Percentiles rank a stretch among this genome's conserved stretches.
Evolutionary conservation across 30 jellyfish, hydroid and myxozoan species (phyloP).

Genomic region (Cassiopea xamachana): DNA sequence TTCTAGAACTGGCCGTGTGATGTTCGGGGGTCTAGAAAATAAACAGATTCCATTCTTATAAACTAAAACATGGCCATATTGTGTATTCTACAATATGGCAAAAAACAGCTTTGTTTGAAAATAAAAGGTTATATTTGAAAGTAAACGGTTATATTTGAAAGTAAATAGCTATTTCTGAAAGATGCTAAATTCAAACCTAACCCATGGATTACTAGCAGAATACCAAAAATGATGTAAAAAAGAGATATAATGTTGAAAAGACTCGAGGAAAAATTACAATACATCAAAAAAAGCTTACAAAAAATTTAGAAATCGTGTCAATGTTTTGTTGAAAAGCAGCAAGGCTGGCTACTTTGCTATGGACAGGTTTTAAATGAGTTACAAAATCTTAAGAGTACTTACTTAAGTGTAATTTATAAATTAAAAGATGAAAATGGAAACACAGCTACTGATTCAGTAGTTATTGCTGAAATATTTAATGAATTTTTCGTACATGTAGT

Average conservation of each 20-base stretch:
- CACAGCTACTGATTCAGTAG: background rate
- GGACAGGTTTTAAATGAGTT: background rate
- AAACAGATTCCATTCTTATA: background rate
- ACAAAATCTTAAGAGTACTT: background rate
- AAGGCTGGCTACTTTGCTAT: background rate
- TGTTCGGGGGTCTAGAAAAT: constrained; percentile 31
- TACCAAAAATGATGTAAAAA: background rate
- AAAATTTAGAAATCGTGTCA: background rate
- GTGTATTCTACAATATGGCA: background rate
- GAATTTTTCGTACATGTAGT: background rate
- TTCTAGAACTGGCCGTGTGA: constrained; percentile 48
- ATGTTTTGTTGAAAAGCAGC: background rate
- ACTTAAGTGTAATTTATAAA: background rate
- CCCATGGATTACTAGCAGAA: background rate
- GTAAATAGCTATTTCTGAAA: background rate
- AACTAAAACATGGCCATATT: background rate
- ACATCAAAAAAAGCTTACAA: background rate
- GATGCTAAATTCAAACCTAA: background rate
- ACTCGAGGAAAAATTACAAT: background rate
- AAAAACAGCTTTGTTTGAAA: background rate
- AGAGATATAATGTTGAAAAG: background rate
- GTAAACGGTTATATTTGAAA: too few species aligned
- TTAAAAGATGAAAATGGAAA: background rate
- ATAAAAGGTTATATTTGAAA: background rate
- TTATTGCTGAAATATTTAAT: background rate